Evolutionary conservation across 2,797 vertebrate species (phyloP), one percentile per base, ranked within the genome.

Genomic region (Myoxocephalus aenaeus): DNA sequence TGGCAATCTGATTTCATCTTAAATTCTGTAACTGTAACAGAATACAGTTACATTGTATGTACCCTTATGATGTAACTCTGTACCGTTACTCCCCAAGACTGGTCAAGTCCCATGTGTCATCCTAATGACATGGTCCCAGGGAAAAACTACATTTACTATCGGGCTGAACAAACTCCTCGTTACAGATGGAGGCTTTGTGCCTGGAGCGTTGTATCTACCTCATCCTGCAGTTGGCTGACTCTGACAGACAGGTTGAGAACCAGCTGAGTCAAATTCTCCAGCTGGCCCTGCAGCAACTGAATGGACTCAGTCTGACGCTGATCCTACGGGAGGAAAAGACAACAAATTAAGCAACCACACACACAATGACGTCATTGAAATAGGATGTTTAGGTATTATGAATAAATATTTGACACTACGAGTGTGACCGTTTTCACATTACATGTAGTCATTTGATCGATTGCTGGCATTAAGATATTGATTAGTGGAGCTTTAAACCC

Each of bases 221-320:
- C 96, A 42, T 36, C 93, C 88, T 97, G 96, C 78, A 99, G 91
- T 74, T 96, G 95, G 12, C 90, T 93, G 82, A 99, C 96, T n/a
- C 93, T 93, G 29, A 93, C 73, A 29, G 98, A 98, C 87, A 99
- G 93, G 83, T 97, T 97, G 78, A 96, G 95, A 81, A 97, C 95
- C 25, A 99, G 93, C 70, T 94, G 95, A 14, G 97, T 97, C 94
- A 99, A 81, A 32, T 98, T 98, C 91, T 95, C 94, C 92, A 99
- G 94, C 77, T 99, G 98, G 38, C 94, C 95, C 89, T 99, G 98
- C 15, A 99, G 90, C 63, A 95, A 68, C 80, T 98, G 97, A 82
- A 99, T 99, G 42, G 96, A 97, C 90, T 99, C 98, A 0, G 98
- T 99, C 89, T 99, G 98, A 79, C 96, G 95, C 87, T 97, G 96